Conservation (phyloP, 2,113 vertebrate genomes). For the Ameiurus melas region DNA sequence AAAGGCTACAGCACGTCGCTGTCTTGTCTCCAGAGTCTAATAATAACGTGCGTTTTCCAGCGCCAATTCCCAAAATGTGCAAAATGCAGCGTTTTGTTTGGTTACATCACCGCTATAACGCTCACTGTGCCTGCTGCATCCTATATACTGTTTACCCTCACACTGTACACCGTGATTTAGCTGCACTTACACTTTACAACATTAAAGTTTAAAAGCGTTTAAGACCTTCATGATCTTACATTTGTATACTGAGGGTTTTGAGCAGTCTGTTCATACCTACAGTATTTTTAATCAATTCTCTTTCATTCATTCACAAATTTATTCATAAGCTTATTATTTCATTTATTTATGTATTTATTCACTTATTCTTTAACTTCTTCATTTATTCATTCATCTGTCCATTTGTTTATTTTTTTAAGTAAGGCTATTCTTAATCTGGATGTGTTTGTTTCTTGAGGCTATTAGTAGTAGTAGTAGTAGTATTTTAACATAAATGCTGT, state of each 20-base stretch:
- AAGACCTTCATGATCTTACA: not conserved
- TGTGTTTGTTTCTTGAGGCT: not conserved
- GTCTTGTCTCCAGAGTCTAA: constrained; percentile 16
- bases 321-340: not conserved
- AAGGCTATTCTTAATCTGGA: not conserved
- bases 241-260: not conserved
- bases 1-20: not conserved
- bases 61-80: not conserved
- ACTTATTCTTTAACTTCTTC: not conserved
- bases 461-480: not conserved
- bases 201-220: not conserved
- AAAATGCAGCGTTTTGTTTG: constrained; percentile 13
- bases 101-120: not conserved
- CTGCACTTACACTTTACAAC: not conserved
- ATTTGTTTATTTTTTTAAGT: not conserved
- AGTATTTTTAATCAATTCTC: not conserved
- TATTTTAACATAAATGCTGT: not conserved
- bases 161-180: not conserved
- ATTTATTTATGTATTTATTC: not conserved
- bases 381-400: not conserved
- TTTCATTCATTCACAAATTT: not conserved
- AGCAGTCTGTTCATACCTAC: not conserved
- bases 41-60: constrained; percentile 7
- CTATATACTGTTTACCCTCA: not conserved
- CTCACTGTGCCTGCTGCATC: not conserved